Conservation (phyloP, 2,797 vertebrate genomes). For the Clarias pachynema region DNA sequence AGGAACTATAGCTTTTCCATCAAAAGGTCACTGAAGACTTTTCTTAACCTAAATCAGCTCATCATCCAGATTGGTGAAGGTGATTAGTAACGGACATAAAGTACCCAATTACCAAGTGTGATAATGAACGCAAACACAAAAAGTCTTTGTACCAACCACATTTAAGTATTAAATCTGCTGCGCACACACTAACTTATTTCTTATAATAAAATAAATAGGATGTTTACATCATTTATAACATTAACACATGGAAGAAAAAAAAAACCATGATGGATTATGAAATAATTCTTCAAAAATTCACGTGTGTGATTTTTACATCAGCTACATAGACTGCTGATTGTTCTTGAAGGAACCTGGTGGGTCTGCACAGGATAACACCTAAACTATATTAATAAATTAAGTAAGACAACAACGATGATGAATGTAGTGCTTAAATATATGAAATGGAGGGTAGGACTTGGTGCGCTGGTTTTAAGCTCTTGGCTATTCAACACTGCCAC, state of each 20-base stretch:
- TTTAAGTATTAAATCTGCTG: background rate
- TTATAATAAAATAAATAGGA: constrained; percentile 58
- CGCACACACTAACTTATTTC: constrained; percentile 5
- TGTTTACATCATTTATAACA: constrained; percentile 46
- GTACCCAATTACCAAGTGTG: background rate
- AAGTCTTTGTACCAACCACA: background rate
- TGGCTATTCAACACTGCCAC: constrained; percentile 37
- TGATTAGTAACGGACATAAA: background rate
- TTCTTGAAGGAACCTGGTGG: constrained; percentile 2
- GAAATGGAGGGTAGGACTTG: background rate
- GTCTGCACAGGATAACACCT: constrained; percentile 6
- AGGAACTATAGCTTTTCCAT: background rate
- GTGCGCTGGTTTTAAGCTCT: constrained; percentile 27
- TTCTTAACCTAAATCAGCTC: background rate
- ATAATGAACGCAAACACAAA: background rate
- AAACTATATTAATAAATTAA: constrained; percentile 41
- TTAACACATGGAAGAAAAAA: background rate
- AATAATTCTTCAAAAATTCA: constrained; percentile 9
- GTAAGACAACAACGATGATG: background rate
- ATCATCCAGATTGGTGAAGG: background rate
- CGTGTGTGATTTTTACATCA: background rate
- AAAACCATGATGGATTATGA: constrained; percentile 35
- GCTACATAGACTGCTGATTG: background rate
- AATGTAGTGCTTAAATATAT: constrained; percentile 40
- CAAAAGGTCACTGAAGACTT: background rate